These are phyloP conservation scores for Procambarus virginalis DNA, from an alignment of 1,140 invertebrate genomes.

Conservation along the genomic window DNA sequence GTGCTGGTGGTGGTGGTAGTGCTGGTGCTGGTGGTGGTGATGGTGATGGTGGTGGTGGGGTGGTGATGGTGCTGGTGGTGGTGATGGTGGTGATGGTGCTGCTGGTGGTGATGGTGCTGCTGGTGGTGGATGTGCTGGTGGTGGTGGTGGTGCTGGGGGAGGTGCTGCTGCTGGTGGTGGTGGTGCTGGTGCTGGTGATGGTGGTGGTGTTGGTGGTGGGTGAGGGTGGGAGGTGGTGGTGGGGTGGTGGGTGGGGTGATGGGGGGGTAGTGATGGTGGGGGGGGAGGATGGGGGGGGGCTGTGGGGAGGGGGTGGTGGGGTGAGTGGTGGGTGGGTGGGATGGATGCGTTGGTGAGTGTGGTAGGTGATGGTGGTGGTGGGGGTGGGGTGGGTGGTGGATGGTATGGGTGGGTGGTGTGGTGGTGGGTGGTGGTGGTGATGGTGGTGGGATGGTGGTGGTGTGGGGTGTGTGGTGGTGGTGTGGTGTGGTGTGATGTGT, in stretches of 20 bases:
- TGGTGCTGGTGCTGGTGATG: neutral
- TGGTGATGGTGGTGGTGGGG: too few relatives aligned
- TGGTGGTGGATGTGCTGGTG: too few relatives aligned
- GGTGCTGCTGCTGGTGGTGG: neutral
- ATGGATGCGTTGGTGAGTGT: too few relatives aligned
- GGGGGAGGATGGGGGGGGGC: neutral
- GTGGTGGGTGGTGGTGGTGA: neutral
- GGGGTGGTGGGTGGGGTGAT: too few relatives aligned
- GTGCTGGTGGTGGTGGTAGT: too few relatives aligned
- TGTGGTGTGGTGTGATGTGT: too few relatives aligned
- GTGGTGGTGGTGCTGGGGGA: neutral
- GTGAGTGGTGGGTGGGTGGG: too few relatives aligned
- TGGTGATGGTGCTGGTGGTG: too few relatives aligned
- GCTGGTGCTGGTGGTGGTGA: too few relatives aligned
- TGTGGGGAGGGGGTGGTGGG: neutral
- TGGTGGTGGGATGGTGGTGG: neutral
- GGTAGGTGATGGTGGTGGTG: neutral
- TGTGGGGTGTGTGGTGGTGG: too few relatives aligned
- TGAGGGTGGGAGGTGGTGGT: too few relatives aligned
- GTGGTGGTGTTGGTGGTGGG: neutral
- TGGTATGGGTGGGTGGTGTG: neutral
- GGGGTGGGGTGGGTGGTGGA: neutral
- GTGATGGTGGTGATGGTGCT: neutral
- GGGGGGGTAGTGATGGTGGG: neutral
- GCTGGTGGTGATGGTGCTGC: neutral